These are phyloP conservation scores for Caligus rogercresseyi DNA, from an alignment of 1,140 invertebrate genomes.

Conservation along the genomic window DNA sequence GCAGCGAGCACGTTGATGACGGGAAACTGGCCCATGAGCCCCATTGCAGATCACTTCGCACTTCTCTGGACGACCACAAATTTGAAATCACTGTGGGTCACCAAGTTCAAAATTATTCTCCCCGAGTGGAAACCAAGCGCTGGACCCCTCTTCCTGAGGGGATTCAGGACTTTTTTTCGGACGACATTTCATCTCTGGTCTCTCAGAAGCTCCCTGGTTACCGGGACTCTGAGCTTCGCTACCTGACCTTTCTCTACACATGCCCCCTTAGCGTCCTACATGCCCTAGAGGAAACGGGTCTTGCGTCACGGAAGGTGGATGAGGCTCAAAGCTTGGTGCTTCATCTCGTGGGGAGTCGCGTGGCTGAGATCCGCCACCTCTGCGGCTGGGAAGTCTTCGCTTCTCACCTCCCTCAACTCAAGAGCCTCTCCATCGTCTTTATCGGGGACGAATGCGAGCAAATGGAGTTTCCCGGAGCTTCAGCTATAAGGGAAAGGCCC, in stretches of 20 bases:
- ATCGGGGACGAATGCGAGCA: slow-evolving; percentile 10
- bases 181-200: slow-evolving; percentile 9
- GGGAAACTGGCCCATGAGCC: slow-evolving; percentile 3
- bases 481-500: slow-evolving; percentile 8
- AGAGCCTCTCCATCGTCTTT: slow-evolving; percentile 7
- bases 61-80: slow-evolving; percentile 17
- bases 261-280: slow-evolving; percentile 15
- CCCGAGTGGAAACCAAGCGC: neutral
- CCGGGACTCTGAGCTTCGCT: slow-evolving; percentile 15
- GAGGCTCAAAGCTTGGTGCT: neutral
- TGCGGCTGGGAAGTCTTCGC: slow-evolving; percentile 18
- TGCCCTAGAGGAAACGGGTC: neutral
- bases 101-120: slow-evolving; percentile 16
- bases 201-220: slow-evolving; percentile 17
- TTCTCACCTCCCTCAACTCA: slow-evolving; percentile 2
- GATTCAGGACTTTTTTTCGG: slow-evolving; percentile 12
- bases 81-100: slow-evolving; percentile 12
- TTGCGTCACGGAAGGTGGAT: neutral
- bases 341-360: slow-evolving; percentile 15
- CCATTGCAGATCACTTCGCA: neutral
- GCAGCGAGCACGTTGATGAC: slow-evolving; percentile 4
- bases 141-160: neutral
- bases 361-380: slow-evolving; percentile 15
- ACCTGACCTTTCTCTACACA: slow-evolving; percentile 19
- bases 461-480: slow-evolving; percentile 8